phyloP scores from a whole-genome alignment of 2,888 invertebrate genomes.

The Sialis fuliginosa region DNA sequence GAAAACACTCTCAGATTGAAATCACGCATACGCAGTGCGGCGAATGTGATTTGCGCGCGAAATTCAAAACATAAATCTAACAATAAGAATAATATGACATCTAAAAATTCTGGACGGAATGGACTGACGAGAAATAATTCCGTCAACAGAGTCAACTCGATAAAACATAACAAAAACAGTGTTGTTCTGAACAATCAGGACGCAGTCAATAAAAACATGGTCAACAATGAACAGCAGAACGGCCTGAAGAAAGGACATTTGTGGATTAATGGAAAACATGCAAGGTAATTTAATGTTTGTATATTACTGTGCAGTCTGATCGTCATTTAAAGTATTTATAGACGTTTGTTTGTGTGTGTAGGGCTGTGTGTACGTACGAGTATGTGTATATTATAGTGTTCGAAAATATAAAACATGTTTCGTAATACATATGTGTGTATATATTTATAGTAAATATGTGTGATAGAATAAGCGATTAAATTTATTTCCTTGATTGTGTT shows the following conservation, averaged over 20 bases:
- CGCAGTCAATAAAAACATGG: not conserved
- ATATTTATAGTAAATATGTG: too few species aligned
- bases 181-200: not conserved
- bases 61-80: slow-evolving; percentile 3
- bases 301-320: too few species aligned
- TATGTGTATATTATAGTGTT: too few species aligned
- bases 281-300: not conserved
- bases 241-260: not conserved
- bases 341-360: too few species aligned
- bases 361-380: too few species aligned
- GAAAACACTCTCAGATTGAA: slow-evolving; percentile 4
- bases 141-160: slow-evolving; percentile 4
- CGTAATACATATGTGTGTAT: too few species aligned
- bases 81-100: not conserved
- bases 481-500: too few species aligned
- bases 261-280: not conserved
- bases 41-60: slow-evolving; percentile 6
- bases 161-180: not conserved
- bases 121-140: slow-evolving; percentile 1
- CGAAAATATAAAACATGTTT: too few species aligned
- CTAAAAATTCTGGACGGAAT: not conserved
- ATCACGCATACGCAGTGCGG: slow-evolving; percentile 6
- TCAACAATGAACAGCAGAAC: not conserved
- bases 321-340: too few species aligned
- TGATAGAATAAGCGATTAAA: too few species aligned